Evolutionary conservation across 2,888 invertebrate species (phyloP), one percentile per base, ranked within the genome.

Genomic region (Aplocera efformata): DNA sequence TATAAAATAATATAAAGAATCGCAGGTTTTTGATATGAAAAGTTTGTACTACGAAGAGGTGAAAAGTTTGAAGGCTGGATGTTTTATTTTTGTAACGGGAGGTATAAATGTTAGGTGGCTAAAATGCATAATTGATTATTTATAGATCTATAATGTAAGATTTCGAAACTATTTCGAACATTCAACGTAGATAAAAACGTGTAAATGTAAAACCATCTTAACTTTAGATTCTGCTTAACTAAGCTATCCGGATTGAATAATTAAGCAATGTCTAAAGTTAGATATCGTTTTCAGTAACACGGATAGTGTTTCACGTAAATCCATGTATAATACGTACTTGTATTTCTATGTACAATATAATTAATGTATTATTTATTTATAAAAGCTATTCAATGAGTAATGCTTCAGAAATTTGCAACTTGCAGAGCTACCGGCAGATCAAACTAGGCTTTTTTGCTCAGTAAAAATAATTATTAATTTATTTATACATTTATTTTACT

Each of bases 21-120:
- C 48, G 70, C 70, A 70, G 60, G 72, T 77, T 79, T 17, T 78
- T 79, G 70, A 79, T 79, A 79, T 62, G 76, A 72, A 63, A 67
- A 67, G 68, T 72, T 69, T 77, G 75, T 79, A 73, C 63, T 63
- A 66, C 61, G 57, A 53, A 57, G 48, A 56, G 52, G 56, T 61
- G 62, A 60, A 48, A 51, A 44, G 62, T 46, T 26, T 34, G 39
- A 64, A 64, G 66, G 67, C 60, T 66, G 64, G 66, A 61, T 62
- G 68, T 67, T 62, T 73, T 81, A 81, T 82, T 82, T 82, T 82
- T 83, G 61, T 81, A 81, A 74, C 52, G 72, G 68, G 27, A 72
- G 70, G 59, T 58, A 60, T 3, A 64, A 66, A 75, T 77, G 80
- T 82, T 81, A 77, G 69, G 80, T 82, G 81, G 82, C 79, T 82